Base-by-base conservation (phyloP, 2,797 vertebrate species). In the Pseudopleuronectes americanus region DNA sequence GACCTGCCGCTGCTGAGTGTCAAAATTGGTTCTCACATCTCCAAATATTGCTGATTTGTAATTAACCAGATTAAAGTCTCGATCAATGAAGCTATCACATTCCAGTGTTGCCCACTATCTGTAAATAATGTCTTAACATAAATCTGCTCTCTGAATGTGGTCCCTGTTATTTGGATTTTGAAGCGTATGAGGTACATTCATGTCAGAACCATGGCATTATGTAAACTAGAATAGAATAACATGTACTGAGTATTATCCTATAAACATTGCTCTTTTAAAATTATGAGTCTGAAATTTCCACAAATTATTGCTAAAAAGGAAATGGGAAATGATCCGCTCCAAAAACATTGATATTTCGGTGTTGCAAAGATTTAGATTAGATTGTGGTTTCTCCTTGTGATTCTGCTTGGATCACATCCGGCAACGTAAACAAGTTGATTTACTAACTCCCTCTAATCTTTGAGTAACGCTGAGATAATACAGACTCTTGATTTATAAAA, bases 401-500 rank as follows among this genome's bases (percentile, higher is more conserved):
- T 57, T 33, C 3, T 33, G 5, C 17, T 51, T 23, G 19, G 9
- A 28, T 4, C 2, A 17, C 8, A 12, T 17, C 16, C 53, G n/a
- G 8, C 8, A 28, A 7, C 19, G 48, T 47, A 26, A 28, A 10
- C 23, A 22, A 2, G n/a, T 24, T 55, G 12, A 22, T 9, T 72
- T 65, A 17, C 48, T 45, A 64, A 58, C 58, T 57, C 31, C 22
- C 3, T 48, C 0, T 23, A 31, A 58, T 64, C 36, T 76, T 55
- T 43, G 8, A 58, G 43, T 45, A 41, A 43, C n/a, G 63, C 22
- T 8, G 75, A 79, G 48, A 69, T 64, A 17, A 57, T 45, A 23
- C 74, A 73, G 72, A 3, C 64, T 65, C 36, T 53, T 49, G 41
- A 63, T 59, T 77, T 64, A 77, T 81, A 22, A 60, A 60, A 79